Evolutionary conservation across 92 coral and sea anemone species (phyloP).

Genomic region (Palythoa grandis): DNA sequence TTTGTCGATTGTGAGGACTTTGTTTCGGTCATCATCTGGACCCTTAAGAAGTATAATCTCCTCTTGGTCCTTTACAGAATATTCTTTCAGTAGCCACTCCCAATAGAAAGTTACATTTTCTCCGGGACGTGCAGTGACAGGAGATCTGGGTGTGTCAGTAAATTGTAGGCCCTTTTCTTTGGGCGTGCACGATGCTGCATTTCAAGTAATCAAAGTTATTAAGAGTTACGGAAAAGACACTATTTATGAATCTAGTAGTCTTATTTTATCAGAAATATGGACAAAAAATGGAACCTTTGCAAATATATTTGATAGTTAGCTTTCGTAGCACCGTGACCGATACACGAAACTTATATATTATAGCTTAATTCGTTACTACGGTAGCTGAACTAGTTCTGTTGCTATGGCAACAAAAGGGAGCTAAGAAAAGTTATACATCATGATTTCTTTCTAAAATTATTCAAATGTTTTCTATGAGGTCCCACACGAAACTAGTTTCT

Average conservation of each 20-base stretch:
- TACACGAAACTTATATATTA: too few relatives aligned
- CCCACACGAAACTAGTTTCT: too few relatives aligned
- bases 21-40: not conserved
- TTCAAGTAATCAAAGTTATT: not conserved
- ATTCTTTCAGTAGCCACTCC: not conserved
- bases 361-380: too few relatives aligned
- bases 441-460: too few relatives aligned
- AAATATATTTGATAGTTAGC: too few relatives aligned
- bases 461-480: too few relatives aligned
- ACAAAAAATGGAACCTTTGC: too few relatives aligned
- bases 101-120: constrained; percentile 4
- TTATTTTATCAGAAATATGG: too few relatives aligned
- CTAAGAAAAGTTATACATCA: too few relatives aligned
- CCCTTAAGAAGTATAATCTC: constrained; percentile 2
- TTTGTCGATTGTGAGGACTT: constrained; percentile 1
- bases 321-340: too few relatives aligned
- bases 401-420: too few relatives aligned
- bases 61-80: not conserved
- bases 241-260: not conserved
- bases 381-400: too few relatives aligned
- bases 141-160: not conserved
- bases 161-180: not conserved
- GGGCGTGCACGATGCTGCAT: not conserved
- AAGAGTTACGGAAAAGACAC: not conserved
- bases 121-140: constrained; percentile 1